These are phyloP conservation scores for Callaeas wilsoni DNA, from an alignment of 2,113 vertebrate genomes.

Conservation along the genomic window DNA sequence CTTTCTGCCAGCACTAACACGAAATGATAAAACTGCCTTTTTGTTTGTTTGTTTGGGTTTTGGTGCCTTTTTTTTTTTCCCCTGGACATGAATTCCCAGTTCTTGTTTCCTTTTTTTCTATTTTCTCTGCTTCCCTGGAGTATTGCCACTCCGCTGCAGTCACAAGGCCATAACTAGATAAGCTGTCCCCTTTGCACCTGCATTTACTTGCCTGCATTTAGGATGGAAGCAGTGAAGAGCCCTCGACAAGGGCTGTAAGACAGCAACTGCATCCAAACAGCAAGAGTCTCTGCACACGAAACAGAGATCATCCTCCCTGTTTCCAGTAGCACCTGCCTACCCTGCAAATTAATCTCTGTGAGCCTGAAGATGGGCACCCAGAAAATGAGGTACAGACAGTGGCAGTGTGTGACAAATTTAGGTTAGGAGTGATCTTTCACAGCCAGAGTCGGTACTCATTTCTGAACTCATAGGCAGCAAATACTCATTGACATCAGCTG, in stretches of 20 bases:
- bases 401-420: background rate
- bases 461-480: background rate
- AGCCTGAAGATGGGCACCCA: background rate
- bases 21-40: background rate
- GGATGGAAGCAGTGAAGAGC: background rate
- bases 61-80: too few species aligned
- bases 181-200: background rate
- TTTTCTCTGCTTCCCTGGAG: background rate
- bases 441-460: background rate
- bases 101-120: background rate
- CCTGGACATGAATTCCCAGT: background rate
- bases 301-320: background rate
- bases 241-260: background rate
- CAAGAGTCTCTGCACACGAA: accelerated
- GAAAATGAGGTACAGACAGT: background rate
- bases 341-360: background rate
- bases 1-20: background rate
- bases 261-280: background rate
- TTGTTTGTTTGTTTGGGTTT: background rate
- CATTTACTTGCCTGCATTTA: background rate
- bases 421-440: background rate
- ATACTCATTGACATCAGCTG: background rate
- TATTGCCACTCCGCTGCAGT: background rate
- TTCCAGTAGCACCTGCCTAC: background rate
- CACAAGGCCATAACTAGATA: background rate